Conservation (phyloP, 2,797 vertebrate genomes). For the Muraenolepis orangiensis region DNA sequence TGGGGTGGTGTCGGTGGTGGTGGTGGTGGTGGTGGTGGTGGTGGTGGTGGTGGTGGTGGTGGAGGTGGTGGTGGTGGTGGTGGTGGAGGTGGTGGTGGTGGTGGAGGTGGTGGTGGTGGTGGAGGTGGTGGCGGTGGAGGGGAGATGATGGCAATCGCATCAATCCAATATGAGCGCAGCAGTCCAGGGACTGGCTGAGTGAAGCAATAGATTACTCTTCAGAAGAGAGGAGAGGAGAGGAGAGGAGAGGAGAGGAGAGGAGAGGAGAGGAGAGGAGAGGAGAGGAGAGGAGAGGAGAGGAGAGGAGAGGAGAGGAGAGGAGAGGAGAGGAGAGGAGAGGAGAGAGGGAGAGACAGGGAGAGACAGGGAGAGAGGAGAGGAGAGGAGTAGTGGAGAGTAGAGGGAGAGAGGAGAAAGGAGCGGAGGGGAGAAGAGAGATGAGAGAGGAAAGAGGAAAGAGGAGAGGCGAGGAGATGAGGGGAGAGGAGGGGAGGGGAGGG, state of each 20-base stretch:
- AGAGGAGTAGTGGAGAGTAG: background rate
- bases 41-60: too few species aligned
- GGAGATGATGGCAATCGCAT: slow-evolving; percentile 35
- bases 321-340: slow-evolving; percentile 13
- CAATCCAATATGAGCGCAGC: slow-evolving; percentile 44
- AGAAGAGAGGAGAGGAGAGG: slow-evolving; percentile 11
- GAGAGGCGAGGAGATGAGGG: background rate
- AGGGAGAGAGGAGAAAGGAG: slow-evolving; percentile 17
- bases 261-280: background rate
- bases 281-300: slow-evolving; percentile 1
- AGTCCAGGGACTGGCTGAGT: slow-evolving; percentile 34
- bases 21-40: too few species aligned
- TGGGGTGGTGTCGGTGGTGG: background rate
- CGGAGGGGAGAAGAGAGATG: slow-evolving; percentile 14
- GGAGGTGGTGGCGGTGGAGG: background rate
- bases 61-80: too few species aligned
- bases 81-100: too few species aligned
- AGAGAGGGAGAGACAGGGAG: too few species aligned
- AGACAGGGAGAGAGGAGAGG: too few species aligned
- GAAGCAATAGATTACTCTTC: slow-evolving; percentile 35
- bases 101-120: background rate
- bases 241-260: slow-evolving; percentile 15
- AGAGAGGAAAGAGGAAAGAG: too few species aligned
- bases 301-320: slow-evolving; percentile 2
- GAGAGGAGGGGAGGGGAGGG: slow-evolving; percentile 6